Evolutionary conservation across 2,888 invertebrate genomes (phyloP).

Genomic region (Diarsia mendica): DNA sequence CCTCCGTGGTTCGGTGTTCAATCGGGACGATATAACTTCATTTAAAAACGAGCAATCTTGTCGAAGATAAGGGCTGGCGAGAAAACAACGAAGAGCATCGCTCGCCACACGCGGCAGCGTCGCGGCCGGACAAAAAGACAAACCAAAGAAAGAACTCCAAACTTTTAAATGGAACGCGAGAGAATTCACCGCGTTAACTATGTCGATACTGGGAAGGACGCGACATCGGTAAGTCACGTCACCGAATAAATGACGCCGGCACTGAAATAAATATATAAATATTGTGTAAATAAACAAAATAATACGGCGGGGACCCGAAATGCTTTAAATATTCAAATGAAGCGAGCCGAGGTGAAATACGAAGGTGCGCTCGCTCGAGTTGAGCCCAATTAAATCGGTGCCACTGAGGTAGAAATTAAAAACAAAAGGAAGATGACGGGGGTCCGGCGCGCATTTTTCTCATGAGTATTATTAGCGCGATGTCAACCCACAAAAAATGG

Average conservation of each 20-base stretch:
- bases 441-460: conserved; percentile 89
- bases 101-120: conserved; percentile 86
- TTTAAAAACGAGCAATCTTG: conserved; percentile 90
- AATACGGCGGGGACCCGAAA: conserved; percentile 87
- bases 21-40: conserved; percentile 90
- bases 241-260: conserved; percentile 88
- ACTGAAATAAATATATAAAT: conserved; percentile 89
- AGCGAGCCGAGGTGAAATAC: conserved; percentile 90
- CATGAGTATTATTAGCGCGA: conserved; percentile 90
- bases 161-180: conserved; percentile 89
- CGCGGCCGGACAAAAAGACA: conserved; percentile 82
- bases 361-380: conserved; percentile 89
- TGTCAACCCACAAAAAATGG: conserved; percentile 89
- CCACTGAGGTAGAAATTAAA: conserved; percentile 91
- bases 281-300: conserved; percentile 90
- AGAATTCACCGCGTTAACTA: conserved; percentile 89
- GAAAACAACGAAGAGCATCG: conserved; percentile 89
- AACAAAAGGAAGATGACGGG: conserved; percentile 89
- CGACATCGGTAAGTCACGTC: conserved; percentile 90
- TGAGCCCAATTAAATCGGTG: conserved; percentile 90
- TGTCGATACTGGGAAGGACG: conserved; percentile 90
- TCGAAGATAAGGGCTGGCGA: conserved; percentile 88
- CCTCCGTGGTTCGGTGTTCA: conserved; percentile 86
- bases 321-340: conserved; percentile 91
- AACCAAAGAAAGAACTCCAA: conserved; percentile 84